phyloP scores from a whole-genome alignment of 92 coral and sea anemone species.

The Phenganax marumi region DNA sequence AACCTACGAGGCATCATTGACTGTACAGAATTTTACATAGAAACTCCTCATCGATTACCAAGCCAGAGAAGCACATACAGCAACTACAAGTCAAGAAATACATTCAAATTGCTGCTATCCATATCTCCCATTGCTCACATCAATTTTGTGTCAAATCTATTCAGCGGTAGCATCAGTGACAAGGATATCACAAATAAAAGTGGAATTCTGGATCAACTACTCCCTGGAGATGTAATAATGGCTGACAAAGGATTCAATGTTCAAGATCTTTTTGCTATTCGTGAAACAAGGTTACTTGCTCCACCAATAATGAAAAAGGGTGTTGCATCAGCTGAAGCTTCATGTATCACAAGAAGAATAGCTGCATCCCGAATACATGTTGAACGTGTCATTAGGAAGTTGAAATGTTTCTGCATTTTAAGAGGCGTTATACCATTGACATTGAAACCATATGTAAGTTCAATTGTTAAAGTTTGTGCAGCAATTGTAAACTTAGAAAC shows the following conservation, averaged over 20 bases:
- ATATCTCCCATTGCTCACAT: too few species aligned
- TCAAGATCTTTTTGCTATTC: conserved; percentile 58
- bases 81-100: conserved; percentile 68
- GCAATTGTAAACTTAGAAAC: conserved; percentile 64
- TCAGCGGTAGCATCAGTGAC: not conserved
- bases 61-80: conserved; percentile 69
- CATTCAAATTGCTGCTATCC: conserved; percentile 57
- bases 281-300: conserved; percentile 54
- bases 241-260: conserved; percentile 28
- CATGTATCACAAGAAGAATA: conserved; percentile 71
- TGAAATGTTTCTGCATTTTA: conserved; percentile 58
- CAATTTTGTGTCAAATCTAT: too few species aligned
- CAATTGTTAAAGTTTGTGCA: conserved; percentile 69
- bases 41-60: conserved; percentile 62
- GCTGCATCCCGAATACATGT: conserved; percentile 72
- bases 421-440: conserved; percentile 72
- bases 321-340: conserved; percentile 66
- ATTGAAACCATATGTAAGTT: conserved; percentile 52
- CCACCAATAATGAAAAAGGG: conserved; percentile 65
- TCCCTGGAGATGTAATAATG: conserved; percentile 67
- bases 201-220: conserved; percentile 61
- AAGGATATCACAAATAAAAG: conserved; percentile 9
- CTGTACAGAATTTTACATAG: conserved; percentile 68
- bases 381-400: conserved; percentile 64
- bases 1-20: conserved; percentile 67